phyloP scores from a whole-genome alignment of 2,113 vertebrate genomes.

The Amazona guildingii region DNA sequence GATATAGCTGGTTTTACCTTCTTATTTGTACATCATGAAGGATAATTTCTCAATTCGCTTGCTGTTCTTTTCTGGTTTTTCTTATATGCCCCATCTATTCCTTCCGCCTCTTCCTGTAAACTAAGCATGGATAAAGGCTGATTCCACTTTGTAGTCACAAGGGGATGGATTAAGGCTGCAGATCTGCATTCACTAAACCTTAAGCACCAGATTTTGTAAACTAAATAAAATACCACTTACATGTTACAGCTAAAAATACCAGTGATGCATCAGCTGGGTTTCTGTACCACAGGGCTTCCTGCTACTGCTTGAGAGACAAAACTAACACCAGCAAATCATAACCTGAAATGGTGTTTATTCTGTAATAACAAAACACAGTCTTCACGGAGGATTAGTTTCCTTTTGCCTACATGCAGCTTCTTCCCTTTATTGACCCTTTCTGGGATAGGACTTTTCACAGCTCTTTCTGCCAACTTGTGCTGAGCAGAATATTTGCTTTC shows the following conservation, averaged over 20 bases:
- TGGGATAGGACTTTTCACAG: not conserved
- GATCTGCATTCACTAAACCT: not conserved
- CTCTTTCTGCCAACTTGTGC: constrained; percentile 7
- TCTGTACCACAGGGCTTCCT: not conserved
- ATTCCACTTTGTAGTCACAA: not conserved
- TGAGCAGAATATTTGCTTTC: constrained; percentile 5
- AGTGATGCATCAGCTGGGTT: not conserved
- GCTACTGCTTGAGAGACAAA: not conserved
- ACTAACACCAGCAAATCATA: not conserved
- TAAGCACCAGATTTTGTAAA: not conserved
- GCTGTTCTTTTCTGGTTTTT: not conserved
- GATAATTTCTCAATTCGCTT: not conserved
- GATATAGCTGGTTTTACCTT: not conserved
- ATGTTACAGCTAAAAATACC: not conserved
- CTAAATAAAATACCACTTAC: not conserved
- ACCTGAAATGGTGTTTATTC: not conserved
- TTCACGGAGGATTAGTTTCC: not conserved
- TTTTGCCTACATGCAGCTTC: not conserved
- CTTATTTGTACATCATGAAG: not conserved
- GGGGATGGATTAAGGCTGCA: not conserved
- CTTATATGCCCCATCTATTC: not conserved
- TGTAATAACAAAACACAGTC: not conserved
- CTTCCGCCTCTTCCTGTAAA: not conserved
- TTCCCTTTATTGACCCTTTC: constrained; percentile 10
- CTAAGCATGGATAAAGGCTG: not conserved